These are phyloP conservation scores for Acomys russatus DNA, from an alignment of 2,797 vertebrate species.

Conservation along the genomic window DNA sequence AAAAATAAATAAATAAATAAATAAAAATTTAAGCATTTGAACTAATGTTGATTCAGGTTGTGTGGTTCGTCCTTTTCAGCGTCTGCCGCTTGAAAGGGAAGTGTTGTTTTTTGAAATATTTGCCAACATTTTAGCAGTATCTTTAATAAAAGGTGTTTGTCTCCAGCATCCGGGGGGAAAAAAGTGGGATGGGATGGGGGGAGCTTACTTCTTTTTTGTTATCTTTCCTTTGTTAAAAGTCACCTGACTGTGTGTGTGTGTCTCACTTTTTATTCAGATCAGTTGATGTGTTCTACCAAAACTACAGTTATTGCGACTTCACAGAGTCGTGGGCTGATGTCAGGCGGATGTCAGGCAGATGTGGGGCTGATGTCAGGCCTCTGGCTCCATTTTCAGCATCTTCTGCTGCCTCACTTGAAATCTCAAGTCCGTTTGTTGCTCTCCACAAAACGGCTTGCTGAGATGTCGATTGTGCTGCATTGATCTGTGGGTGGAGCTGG, in stretches of 20 bases:
- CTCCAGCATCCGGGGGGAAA: constrained; percentile 86
- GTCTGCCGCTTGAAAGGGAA: constrained; percentile 92
- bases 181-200: neutral
- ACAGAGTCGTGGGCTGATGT: neutral
- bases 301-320: neutral
- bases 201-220: neutral
- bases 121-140: constrained; percentile 91
- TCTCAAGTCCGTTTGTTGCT: neutral
- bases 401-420: neutral
- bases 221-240: neutral
- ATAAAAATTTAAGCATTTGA: constrained; percentile 1
- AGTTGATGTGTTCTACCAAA: neutral
- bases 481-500: neutral
- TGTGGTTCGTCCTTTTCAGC: constrained; percentile 87
- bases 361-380: neutral
- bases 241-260: neutral
- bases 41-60: constrained; percentile 84
- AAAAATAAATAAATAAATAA: too few relatives aligned
- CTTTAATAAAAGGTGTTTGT: constrained; percentile 87
- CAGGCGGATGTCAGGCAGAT: too few relatives aligned
- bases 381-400: neutral
- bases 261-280: neutral
- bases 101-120: constrained; percentile 92
- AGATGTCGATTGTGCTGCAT: neutral
- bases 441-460: neutral